Evolutionary conservation across 1,140 invertebrate genomes (phyloP).

Genomic region (Magallana gigas): DNA sequence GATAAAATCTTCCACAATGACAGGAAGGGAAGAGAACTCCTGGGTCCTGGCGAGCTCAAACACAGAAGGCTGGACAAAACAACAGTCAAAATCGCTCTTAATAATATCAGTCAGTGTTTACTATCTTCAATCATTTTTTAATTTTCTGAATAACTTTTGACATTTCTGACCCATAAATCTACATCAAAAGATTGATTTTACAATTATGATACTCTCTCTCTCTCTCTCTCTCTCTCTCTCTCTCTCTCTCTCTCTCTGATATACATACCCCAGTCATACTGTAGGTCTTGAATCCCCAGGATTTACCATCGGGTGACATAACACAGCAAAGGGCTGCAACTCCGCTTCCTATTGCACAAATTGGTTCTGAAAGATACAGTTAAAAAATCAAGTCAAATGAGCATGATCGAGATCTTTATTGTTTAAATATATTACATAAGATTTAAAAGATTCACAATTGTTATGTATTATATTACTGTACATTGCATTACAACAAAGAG

Average conservation of each 20-base stretch:
- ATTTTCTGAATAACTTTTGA: no score
- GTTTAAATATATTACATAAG: background rate
- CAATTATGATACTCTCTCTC: no score
- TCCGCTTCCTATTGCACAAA: conserved; percentile 80
- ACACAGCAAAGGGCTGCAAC: conserved; percentile 79
- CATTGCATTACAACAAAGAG: no score
- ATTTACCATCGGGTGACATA: conserved; percentile 63
- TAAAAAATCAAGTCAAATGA: no score
- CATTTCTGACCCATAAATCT: no score
- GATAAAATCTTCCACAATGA: conserved; percentile 79
- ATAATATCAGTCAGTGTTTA: background rate
- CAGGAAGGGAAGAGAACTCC: conserved; percentile 76
- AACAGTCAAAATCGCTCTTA: no score
- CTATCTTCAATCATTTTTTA: no score
- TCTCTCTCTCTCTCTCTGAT: background rate
- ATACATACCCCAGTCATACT: conserved; percentile 78
- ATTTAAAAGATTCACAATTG: background rate
- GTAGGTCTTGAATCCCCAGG: conserved; percentile 78
- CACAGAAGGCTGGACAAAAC: conserved; percentile 75
- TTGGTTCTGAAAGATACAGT: conserved; percentile 75
- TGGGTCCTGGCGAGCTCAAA: conserved; percentile 78
- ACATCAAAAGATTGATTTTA: no score
- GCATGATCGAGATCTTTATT: no score
- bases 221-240: no score
- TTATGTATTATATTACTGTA: background rate